A percentile compares a stretch with the other conserved stretches of the same genome.
phyloP scores from a whole-genome alignment of 2,113 vertebrate genomes.

The Glaucidium brasilianum region DNA sequence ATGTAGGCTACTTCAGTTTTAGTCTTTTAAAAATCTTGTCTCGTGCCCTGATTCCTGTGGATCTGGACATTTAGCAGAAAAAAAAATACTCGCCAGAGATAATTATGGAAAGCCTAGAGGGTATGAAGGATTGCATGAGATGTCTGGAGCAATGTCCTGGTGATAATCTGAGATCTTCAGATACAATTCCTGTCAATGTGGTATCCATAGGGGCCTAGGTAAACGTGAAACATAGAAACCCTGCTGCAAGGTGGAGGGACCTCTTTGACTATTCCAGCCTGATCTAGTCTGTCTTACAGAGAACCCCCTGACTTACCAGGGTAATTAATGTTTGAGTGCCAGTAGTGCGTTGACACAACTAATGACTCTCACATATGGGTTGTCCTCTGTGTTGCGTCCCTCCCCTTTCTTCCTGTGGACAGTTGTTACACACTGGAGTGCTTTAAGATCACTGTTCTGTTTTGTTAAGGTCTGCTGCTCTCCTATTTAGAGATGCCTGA shows the following conservation, averaged over 20 bases:
- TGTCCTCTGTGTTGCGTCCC: not conserved
- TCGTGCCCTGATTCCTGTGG: too few relatives aligned
- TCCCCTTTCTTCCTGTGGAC: not conserved
- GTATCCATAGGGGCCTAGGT: not conserved
- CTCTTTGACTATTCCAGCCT: not conserved
- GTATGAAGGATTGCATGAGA: not conserved
- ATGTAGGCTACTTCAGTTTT: not conserved
- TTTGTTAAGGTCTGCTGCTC: not conserved
- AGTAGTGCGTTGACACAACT: not conserved
- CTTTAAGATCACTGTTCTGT: not conserved
- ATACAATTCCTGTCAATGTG: not conserved
- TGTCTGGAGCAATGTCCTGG: not conserved
- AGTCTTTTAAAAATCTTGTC: not conserved
- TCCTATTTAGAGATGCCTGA: not conserved
- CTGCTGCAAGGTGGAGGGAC: not conserved
- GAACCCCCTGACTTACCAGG: fast-evolving
- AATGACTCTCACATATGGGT: too few relatives aligned
- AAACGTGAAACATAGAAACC: fast-evolving
- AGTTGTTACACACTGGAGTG: not conserved
- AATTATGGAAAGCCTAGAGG: not conserved
- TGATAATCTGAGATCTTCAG: not conserved
- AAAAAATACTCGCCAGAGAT: not conserved
- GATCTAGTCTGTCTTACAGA: not conserved
- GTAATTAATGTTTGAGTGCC: not conserved
- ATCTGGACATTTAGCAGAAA: not conserved